These are phyloP conservation scores for Phylloscopus collybita DNA, from an alignment of 2,797 vertebrate species.

Conservation along the genomic window DNA sequence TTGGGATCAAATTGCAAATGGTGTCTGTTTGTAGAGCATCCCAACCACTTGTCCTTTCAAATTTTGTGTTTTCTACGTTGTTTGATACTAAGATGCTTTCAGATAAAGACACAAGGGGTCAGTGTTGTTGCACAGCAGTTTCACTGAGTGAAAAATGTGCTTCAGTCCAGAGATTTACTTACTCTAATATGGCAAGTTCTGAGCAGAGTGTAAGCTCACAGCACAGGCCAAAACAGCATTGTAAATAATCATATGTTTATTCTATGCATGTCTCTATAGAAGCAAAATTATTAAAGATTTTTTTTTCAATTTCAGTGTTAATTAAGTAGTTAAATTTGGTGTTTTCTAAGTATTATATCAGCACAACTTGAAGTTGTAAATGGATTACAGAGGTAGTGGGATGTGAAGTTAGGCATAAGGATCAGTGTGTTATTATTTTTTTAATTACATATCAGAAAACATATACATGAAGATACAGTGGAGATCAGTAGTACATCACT, in stretches of 20 bases:
- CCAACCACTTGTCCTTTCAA: background rate
- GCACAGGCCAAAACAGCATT: background rate
- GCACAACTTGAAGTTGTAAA: background rate
- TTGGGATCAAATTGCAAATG: background rate
- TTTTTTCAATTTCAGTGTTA: background rate
- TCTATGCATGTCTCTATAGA: accelerated
- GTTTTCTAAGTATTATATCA: background rate
- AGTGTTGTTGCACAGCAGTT: conserved; percentile 47
- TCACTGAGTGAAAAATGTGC: background rate
- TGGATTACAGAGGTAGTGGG: background rate
- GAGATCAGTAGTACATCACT: background rate
- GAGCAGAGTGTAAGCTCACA: background rate
- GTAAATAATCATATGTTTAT: background rate
- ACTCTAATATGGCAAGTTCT: background rate
- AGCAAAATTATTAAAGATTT: background rate
- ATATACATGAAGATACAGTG: background rate
- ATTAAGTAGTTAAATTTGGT: background rate
- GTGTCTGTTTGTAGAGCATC: background rate
- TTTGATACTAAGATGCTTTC: background rate
- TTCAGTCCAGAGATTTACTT: background rate
- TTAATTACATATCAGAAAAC: background rate
- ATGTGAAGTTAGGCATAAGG: background rate
- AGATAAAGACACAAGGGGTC: conserved; percentile 59
- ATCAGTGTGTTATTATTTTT: background rate
- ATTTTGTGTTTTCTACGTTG: background rate